A percentile compares a stretch with the other conserved stretches of the same genome.
Evolutionary conservation across 2,113 vertebrate genomes (phyloP).

Genomic region (Spea multiplicata): DNA sequence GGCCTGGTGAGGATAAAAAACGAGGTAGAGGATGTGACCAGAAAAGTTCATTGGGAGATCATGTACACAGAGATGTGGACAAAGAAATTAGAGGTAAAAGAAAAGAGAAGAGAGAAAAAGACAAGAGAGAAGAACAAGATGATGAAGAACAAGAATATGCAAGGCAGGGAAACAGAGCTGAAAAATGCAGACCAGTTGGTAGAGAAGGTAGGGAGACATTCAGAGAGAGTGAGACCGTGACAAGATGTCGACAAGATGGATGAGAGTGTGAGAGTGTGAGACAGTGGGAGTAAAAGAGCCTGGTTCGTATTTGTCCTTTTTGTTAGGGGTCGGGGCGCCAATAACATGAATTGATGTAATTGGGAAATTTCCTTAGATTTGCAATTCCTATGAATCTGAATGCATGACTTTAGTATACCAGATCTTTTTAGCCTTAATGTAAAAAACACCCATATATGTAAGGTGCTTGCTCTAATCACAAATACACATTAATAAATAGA

Average conservation of each 20-base stretch:
- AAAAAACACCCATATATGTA: not conserved
- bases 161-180: too few relatives aligned
- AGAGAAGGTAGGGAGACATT: too few relatives aligned
- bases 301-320: not conserved
- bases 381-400: too few relatives aligned
- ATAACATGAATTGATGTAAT: not conserved
- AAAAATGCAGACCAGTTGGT: too few relatives aligned
- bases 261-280: too few relatives aligned
- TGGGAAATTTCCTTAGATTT: too few relatives aligned
- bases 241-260: not conserved
- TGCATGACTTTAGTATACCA: too few relatives aligned
- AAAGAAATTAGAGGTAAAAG: not conserved
- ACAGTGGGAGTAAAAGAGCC: not conserved
- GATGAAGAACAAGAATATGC: too few relatives aligned
- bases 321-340: not conserved
- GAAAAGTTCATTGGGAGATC: too few relatives aligned
- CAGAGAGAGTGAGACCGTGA: not conserved
- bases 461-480: too few relatives aligned
- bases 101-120: not conserved
- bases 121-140: not conserved
- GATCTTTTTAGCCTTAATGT: not conserved
- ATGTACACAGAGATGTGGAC: not conserved
- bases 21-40: too few relatives aligned
- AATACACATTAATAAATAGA: not conserved
- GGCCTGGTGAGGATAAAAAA: too few relatives aligned